Evolutionary conservation across 2,113 vertebrate genomes (phyloP).

Genomic region (Psittacus erithacus): DNA sequence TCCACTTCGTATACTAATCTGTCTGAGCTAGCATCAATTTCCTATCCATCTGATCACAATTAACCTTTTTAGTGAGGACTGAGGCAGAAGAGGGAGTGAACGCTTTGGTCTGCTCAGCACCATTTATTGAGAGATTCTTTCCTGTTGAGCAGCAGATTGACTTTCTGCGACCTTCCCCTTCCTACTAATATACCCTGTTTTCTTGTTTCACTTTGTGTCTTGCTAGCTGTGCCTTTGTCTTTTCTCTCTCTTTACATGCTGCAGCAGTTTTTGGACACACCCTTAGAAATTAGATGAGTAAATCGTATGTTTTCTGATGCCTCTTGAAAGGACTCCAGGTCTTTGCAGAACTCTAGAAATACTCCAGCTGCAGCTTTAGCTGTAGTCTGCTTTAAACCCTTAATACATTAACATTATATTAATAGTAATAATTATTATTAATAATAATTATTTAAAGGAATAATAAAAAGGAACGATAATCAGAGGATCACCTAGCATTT

Average conservation of each 20-base stretch:
- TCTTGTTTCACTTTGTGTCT: neutral
- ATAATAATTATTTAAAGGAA: neutral
- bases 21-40: neutral
- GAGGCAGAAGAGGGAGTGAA: neutral
- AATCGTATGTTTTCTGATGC: neutral
- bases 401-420: neutral
- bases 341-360: neutral
- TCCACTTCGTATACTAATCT: neutral
- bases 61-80: neutral
- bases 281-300: neutral
- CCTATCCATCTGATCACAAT: neutral
- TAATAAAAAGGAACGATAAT: neutral
- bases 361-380: neutral
- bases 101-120: neutral
- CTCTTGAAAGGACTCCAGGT: neutral
- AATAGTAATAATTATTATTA: too few species aligned
- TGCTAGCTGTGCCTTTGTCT: neutral
- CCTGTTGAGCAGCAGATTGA: neutral
- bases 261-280: neutral
- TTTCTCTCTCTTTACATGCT: rapidly evolving
- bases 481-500: neutral
- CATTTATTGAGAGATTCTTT: neutral
- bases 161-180: slow-evolving; percentile 27
- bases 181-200: neutral
- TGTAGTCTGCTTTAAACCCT: neutral